A percentile compares a stretch with the other conserved stretches of the same genome.
Evolutionary conservation across 2,113 vertebrate genomes (phyloP).

Genomic region (Psephotus haematonotus): DNA sequence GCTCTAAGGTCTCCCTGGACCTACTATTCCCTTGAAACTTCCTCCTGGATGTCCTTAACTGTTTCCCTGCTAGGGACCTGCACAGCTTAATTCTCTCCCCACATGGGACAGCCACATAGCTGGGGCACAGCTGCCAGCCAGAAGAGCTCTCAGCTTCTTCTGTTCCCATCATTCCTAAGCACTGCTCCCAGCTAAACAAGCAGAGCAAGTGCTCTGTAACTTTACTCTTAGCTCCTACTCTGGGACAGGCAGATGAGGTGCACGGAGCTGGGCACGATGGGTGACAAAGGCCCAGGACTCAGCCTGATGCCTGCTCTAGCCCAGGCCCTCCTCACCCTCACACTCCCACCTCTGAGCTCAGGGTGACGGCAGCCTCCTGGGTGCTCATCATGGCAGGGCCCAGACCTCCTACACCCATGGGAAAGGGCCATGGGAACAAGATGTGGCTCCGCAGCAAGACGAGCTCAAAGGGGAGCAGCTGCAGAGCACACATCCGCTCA

Average conservation of each 20-base stretch:
- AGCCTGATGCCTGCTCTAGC: neutral
- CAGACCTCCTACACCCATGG: fast-evolving
- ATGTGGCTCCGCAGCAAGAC: fast-evolving
- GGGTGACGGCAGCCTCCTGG: fast-evolving
- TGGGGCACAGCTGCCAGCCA: neutral
- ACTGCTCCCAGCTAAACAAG: neutral
- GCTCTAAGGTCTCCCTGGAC: neutral
- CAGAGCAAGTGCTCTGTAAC: neutral
- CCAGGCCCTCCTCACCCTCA: neutral
- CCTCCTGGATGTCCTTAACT: neutral
- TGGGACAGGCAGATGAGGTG: neutral
- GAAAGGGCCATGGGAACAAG: fast-evolving
- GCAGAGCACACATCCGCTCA: fast-evolving
- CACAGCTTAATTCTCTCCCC: neutral
- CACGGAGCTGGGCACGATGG: fast-evolving
- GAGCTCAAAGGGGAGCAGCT: neutral
- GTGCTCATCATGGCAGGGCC: neutral
- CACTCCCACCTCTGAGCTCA: fast-evolving
- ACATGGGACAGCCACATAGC: fast-evolving
- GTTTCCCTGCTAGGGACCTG: neutral
- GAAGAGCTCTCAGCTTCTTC: neutral
- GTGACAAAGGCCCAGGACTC: neutral
- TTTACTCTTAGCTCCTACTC: neutral
- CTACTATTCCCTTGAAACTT: neutral
- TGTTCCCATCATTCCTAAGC: neutral